Base-by-base conservation (phyloP, 2,888 invertebrate genomes). In the Psococerastis gibbosa region DNA sequence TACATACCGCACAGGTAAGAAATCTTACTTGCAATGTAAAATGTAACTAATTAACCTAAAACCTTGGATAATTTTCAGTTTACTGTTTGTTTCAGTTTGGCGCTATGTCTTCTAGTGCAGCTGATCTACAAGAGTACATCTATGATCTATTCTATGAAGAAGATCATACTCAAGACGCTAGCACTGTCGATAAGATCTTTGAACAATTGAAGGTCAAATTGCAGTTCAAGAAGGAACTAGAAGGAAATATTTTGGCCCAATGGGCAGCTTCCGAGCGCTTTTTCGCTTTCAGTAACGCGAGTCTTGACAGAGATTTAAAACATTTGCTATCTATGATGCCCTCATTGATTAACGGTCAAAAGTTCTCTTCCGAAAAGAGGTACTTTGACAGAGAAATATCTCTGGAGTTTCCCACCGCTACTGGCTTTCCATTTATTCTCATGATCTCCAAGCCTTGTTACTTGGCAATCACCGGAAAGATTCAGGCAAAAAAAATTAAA, bases 361-460 rank as follows among this genome's bases (percentile, higher is more conserved):
- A 65, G 13, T 62, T 70, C 51, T 70, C 73, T 54, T 67, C 68
- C 58, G 75, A 71, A 33, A 76, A 73, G 57, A 60, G 75, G 9
- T 55, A 65, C 41, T 70, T 71, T 52, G 61, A 66, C 41, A 64
- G 66, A 35, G 71, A 75, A 49, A 61, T 73, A 6, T 67, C 68
- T 9, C 58, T 79, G n/a, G 71, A 73, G 59, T 74, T 78, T 66
- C 78, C 81, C 2, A 68, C 76, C n/a, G 73, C 71, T 45, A 69
- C 69, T 51, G 81, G 81, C 57, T 62, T 79, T 51, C 79, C 80
- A 9, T 77, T 77, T 57, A 60, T 73, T 46, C 77, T 65, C 59
- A 70, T 69, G 43, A 67, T 71, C 53, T 70, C 70, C 44, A 65
- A 64, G 44, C 78, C 78, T 8, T 62, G 66, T 9, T 57, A 73